phyloP scores from a whole-genome alignment of 1,140 invertebrate species.

The Nixonia krombeini region DNA sequence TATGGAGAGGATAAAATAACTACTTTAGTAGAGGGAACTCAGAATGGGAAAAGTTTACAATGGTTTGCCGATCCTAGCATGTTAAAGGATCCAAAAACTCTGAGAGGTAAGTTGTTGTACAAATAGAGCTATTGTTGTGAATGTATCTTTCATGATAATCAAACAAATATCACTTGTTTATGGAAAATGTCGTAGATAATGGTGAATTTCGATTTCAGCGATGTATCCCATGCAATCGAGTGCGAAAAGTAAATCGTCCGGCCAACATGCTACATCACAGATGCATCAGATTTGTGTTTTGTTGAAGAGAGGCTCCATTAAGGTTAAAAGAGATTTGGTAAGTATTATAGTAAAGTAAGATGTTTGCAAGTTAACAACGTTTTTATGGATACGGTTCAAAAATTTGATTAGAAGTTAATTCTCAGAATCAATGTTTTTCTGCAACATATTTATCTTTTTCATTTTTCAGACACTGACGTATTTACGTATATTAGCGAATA shows the following conservation, averaged over 20 bases:
- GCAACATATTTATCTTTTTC: too few species aligned
- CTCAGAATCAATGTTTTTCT: too few species aligned
- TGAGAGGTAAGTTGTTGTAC: constrained; percentile 67
- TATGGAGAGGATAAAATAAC: constrained; percentile 86
- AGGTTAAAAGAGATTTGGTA: constrained; percentile 81
- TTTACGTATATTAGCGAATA: constrained; percentile 82
- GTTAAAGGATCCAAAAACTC: constrained; percentile 72
- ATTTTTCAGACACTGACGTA: constrained; percentile 91
- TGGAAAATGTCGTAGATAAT: too few species aligned
- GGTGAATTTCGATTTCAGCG: constrained; percentile 38
- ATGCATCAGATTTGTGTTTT: constrained; percentile 81
- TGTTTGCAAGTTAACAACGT: too few species aligned
- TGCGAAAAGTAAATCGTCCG: constrained; percentile 16
- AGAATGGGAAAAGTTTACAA: constrained; percentile 79
- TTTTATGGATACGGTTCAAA: too few species aligned
- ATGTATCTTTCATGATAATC: too few species aligned
- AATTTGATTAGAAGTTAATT: too few species aligned
- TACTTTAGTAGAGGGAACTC: constrained; percentile 78
- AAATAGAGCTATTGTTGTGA: too few species aligned
- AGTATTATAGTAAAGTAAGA: constrained; percentile 44
- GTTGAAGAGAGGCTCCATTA: constrained; percentile 78
- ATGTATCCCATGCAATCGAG: constrained; percentile 27
- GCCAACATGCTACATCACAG: constrained; percentile 79
- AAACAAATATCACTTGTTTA: not conserved
- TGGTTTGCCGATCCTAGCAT: constrained; percentile 78